Base-by-base conservation (phyloP, 2,797 vertebrate species). In the Fratercula arctica region DNA sequence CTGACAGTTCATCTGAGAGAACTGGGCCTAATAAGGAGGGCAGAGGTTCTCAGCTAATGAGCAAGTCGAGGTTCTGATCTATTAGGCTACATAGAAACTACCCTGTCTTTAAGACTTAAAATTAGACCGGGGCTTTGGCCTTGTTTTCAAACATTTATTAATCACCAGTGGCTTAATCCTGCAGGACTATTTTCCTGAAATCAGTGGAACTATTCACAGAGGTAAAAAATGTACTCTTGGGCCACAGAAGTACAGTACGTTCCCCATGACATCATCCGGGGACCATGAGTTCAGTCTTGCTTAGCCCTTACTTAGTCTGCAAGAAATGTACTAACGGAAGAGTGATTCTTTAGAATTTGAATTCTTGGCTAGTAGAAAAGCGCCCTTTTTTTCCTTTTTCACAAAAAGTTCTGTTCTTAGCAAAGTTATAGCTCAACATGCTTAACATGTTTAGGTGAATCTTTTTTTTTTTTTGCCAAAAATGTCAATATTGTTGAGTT, bases 21-120 rank as follows among this genome's bases (percentile, higher is more conserved):
- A 85, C 4, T 94, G 61, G 50, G 33, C 66, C 72, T 97, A 95
- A 96, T 95, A 86, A 93, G 75, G 35, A 92, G 95, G 94, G 89
- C 94, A 97, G 93, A 96, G 96, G 90, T 96, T 92, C 67, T 95
- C 92, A 89, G 66, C 81, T 96, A 96, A 97, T 96, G 95, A 96
- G 96, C 78, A 82, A 76, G 68, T 85, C 4, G 2, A 81, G 75
- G 90, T 96, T 95, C 93, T 95, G 78, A 95, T 95, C 92, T 96
- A 87, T 95, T 95, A 90, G 80, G 81, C 78, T 95, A 91, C 75
- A 61, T 33, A 85, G 84, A 95, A 96, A 89, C 64, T 87, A 75
- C 25, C 26, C 17, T 73, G 48, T n/a, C 80, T 96, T 95, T 95
- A 72, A 92, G 61, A 72, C 93, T 92, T 89, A 77, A 96, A 95